Evolutionary conservation across 2,888 invertebrate genomes (phyloP).

Genomic region (Incurvaria masculella): DNA sequence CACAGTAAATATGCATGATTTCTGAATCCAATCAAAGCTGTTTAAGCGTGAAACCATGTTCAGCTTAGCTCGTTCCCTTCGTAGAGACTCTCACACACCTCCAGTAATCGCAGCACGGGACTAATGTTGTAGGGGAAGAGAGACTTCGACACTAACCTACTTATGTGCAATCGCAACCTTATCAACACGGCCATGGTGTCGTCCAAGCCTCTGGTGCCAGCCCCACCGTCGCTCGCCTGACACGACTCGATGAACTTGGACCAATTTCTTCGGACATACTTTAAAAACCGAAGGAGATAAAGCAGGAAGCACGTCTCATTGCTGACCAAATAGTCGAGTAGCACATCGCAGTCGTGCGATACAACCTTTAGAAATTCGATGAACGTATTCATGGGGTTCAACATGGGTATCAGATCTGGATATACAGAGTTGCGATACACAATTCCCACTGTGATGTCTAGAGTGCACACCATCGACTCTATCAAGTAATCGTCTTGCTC

Average conservation of each 20-base stretch:
- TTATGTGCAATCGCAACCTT: constrained; percentile 74
- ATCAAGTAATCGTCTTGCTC: constrained; percentile 90
- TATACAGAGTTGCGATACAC: constrained; percentile 78
- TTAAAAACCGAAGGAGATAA: constrained; percentile 79
- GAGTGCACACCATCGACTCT: constrained; percentile 88
- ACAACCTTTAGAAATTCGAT: constrained; percentile 82
- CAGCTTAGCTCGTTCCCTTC: constrained; percentile 80
- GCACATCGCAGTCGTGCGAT: constrained; percentile 74
- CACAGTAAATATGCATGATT: too few species aligned
- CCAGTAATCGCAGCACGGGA: constrained; percentile 78
- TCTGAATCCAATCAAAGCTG: too few species aligned
- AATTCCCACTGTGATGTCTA: constrained; percentile 84
- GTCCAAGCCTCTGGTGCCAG: constrained; percentile 60
- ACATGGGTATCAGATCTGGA: constrained; percentile 74
- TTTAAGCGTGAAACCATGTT: constrained; percentile 25
- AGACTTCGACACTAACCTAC: constrained; percentile 76
- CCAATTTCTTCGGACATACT: constrained; percentile 83
- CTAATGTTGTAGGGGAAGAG: constrained; percentile 89
- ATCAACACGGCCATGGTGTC: constrained; percentile 83
- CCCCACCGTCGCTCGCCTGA: constrained; percentile 56
- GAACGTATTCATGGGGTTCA: constrained; percentile 85
- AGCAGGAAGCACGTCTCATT: constrained; percentile 89
- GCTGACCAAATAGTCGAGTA: constrained; percentile 82
- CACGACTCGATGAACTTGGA: constrained; percentile 77
- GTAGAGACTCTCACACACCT: constrained; percentile 81